These are phyloP conservation scores for Yponomeuta sedellus DNA, from an alignment of 2,888 invertebrate genomes.

Conservation along the genomic window DNA sequence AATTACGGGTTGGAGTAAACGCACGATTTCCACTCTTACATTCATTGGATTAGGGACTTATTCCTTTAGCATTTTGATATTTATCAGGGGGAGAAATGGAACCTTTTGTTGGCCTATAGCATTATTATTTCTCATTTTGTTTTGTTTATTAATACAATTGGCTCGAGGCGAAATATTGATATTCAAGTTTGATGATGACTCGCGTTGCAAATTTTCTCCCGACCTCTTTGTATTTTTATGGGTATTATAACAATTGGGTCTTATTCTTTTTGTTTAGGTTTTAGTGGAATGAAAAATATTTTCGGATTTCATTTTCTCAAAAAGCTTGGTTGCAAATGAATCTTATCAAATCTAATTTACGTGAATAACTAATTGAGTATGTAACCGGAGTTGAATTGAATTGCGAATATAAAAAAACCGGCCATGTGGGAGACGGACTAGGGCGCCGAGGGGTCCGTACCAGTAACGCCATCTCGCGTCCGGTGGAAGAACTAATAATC, in stretches of 20 bases:
- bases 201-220: conserved; percentile 59
- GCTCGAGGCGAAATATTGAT: conserved; percentile 76
- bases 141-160: conserved; percentile 78
- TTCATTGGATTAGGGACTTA: conserved; percentile 48
- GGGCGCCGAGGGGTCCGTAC: no score
- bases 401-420: neutral
- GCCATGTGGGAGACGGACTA: no score
- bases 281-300: conserved; percentile 32
- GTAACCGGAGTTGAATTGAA: neutral
- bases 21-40: conserved; percentile 63
- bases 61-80: conserved; percentile 52
- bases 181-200: conserved; percentile 76
- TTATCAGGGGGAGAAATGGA: conserved; percentile 73
- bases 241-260: conserved; percentile 59
- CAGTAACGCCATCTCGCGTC: no score
- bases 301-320: neutral
- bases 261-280: conserved; percentile 50
- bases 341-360: no score
- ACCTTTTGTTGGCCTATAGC: conserved; percentile 76
- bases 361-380: neutral
- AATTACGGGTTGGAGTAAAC: conserved; percentile 64
- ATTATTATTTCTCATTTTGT: conserved; percentile 77
- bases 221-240: conserved; percentile 64
- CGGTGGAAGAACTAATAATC: no score
- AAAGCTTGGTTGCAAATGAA: neutral